Conservation (phyloP, 1,140 invertebrate genomes). For the Schlechtendalia chinensis region DNA sequence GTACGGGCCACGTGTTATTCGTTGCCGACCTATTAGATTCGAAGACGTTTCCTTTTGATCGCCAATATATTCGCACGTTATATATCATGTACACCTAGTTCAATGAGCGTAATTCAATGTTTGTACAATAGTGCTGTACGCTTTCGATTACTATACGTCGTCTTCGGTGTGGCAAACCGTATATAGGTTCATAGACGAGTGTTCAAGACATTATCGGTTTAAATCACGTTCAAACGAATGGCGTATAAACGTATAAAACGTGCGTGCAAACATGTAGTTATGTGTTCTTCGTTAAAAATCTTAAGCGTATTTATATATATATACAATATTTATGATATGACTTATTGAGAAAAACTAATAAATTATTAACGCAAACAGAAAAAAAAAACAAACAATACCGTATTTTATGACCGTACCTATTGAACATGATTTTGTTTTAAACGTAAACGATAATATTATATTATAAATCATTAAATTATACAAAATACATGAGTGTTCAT, state of each 20-base stretch:
- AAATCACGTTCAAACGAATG: conserved; percentile 1
- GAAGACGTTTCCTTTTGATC: no score
- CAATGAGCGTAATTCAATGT: no score
- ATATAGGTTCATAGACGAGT: neutral
- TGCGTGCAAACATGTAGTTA: conserved; percentile 9
- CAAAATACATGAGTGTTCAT: neutral
- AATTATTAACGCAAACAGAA: no score
- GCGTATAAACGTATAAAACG: neutral
- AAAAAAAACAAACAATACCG: neutral
- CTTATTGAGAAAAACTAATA: no score
- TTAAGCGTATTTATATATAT: neutral
- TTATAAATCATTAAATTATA: neutral
- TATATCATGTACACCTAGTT: no score
- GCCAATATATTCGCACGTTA: no score
- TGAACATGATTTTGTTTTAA: neutral
- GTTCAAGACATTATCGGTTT: neutral
- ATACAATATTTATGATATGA: neutral
- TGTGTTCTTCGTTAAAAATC: neutral
- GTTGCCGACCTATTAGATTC: no score
- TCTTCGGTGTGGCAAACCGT: no score
- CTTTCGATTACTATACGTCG: no score
- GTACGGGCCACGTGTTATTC: no score
- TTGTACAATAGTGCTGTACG: no score
- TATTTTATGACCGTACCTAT: neutral
- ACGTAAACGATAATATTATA: neutral